A percentile compares a stretch with the other conserved stretches of the same genome.
phyloP scores from a whole-genome alignment of 1,140 invertebrate genomes.

The Campodea augens region DNA sequence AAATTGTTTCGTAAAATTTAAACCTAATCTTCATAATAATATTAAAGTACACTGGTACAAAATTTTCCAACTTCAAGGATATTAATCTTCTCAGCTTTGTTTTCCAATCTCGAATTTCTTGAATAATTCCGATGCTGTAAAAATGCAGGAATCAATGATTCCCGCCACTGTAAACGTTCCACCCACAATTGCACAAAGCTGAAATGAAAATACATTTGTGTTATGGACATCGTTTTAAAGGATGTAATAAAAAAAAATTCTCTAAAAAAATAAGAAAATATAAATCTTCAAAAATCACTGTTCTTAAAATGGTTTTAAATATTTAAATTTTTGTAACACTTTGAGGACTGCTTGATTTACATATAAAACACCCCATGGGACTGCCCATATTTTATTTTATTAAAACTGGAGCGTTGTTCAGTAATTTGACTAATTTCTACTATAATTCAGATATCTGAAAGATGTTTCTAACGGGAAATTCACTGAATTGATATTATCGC shows the following conservation, averaged over 20 bases:
- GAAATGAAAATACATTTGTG: conserved; percentile 12
- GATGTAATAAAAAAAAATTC: conserved; percentile 1
- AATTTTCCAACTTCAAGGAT: too few species aligned
- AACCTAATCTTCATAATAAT: too few species aligned
- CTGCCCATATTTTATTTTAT: too few species aligned
- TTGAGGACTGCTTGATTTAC: too few species aligned
- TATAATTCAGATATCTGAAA: too few species aligned
- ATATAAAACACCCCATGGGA: too few species aligned
- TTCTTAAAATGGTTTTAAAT: not conserved
- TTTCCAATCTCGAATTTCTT: conserved; percentile 33
- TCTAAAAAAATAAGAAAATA: conserved; percentile 2
- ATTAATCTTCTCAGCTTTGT: conserved; percentile 18
- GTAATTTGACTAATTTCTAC: not conserved
- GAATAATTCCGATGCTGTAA: conserved; percentile 36
- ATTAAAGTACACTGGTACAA: too few species aligned
- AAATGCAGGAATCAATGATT: conserved; percentile 40
- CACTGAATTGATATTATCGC: too few species aligned
- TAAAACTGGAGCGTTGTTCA: conserved; percentile 2
- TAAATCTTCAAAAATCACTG: not conserved
- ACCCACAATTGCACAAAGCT: conserved; percentile 46
- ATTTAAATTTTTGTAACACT: conserved; percentile 5
- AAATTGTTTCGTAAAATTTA: too few species aligned
- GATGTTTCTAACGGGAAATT: too few species aligned
- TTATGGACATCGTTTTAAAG: not conserved
- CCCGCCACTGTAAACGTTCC: conserved; percentile 46